Evolutionary conservation across 64 coral and sea anemone species (phyloP), one percentile per base, ranked within the genome.

Genomic region (Montipora cactus): DNA sequence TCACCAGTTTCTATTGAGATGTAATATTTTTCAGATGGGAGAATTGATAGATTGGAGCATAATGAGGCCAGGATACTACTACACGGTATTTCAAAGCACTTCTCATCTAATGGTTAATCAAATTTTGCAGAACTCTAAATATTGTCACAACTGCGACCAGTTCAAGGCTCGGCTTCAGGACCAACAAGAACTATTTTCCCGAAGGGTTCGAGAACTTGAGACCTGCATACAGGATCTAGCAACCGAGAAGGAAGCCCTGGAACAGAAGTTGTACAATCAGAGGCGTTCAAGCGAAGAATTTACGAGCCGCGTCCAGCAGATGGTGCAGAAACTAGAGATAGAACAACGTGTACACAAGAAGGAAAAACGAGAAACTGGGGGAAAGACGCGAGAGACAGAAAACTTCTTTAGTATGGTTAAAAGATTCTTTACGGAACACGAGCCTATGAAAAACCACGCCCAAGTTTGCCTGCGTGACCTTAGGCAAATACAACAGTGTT

Each of bases 321-420:
- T 89, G 13, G 87, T 89, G 4, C 51, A 78, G 19, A 16, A 78
- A 77, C 20, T 89, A 49, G 76, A 77, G 75, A 78, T 12, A 19
- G 72, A 74, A 44, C 84, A 21, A 15, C 7, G 21, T 44, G 7
- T 2, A 19, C 13, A 47, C 15, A 49, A 72, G 46, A 18, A 48
- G 9, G 82, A 86, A 16, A 86, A 19, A 18, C 37, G 20, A 21
- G 62, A 21, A 7, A 70, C 8, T 8, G 8, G n/a, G 13, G 66
- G n/a, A 71, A 67, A 71, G 25, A 8, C 49, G 66, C 44, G 20
- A 18, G 66, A 86, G 46, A 86, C 28, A 10, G 82, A 71, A 18
- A 50, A 86, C 64, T 72, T 86, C 7, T 86, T 86, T 71, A 86
- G 20, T 47, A 86, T 86, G 82, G 66, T 86, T 18, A 86, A 72